Conservation (phyloP, 2,113 vertebrate species). For the Orycteropus afer region DNA sequence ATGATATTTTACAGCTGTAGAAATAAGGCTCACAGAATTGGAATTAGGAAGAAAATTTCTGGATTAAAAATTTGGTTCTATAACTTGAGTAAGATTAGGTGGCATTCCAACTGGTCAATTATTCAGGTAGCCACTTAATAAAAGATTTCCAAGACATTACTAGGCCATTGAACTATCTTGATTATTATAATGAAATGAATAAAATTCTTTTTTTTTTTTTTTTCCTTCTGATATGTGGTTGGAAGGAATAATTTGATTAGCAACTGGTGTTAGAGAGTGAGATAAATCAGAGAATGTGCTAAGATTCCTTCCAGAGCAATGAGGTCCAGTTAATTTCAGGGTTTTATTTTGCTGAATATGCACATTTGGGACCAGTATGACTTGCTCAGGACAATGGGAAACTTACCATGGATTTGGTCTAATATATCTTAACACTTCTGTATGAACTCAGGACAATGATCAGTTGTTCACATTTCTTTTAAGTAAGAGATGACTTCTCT, state of each 20-base stretch:
- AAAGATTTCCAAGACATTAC: not conserved
- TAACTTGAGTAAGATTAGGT: not conserved
- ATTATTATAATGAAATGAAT: not conserved
- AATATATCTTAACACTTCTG: not conserved
- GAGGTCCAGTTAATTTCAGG: not conserved
- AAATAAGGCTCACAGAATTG: conserved; percentile 34
- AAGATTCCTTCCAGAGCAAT: not conserved
- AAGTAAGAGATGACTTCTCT: not conserved
- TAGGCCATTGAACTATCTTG: not conserved
- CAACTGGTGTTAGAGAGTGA: not conserved
- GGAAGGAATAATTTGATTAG: not conserved
- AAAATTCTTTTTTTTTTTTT: not conserved
- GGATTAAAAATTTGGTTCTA: not conserved
- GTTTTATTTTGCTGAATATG: not conserved
- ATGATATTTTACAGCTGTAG: not conserved
- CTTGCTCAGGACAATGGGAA: not conserved
- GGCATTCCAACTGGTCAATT: not conserved
- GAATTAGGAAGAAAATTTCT: conserved; percentile 9
- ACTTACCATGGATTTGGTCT: not conserved
- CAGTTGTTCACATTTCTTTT: not conserved
- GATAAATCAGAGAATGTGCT: not conserved
- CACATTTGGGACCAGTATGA: not conserved
- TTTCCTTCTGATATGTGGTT: not conserved
- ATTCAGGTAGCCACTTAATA: not conserved
- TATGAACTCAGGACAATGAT: not conserved